Base-by-base conservation (phyloP, 2,113 vertebrate genomes). In the Paraplagusia blochii region DNA sequence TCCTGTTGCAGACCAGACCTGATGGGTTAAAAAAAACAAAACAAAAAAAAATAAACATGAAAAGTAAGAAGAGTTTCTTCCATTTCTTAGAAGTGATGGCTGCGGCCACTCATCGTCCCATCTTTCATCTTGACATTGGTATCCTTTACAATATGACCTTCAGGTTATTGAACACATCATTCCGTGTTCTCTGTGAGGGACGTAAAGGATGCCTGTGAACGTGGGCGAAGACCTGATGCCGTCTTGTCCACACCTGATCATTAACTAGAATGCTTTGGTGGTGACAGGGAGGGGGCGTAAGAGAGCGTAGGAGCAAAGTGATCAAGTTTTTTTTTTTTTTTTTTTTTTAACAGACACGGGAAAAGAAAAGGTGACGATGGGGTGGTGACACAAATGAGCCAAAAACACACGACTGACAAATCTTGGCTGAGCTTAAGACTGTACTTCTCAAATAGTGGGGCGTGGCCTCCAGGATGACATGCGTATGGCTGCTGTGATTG, bases 1-100 rank as follows among this genome's bases (percentile, higher is more conserved):
- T 95, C 52, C 95, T 91, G 77, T 95, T 95, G 83, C 97, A 99
- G 76, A 97, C 93, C 13, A 93, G 84, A 47, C 90, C 95, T 96
- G 22, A 29, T 29, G 67, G 16, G 59, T 9, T 47, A 47, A 12
- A 66, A 12, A 66, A 38, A 69, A 16, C 34, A 8, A 13, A 53
- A 17, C 8, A 53, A 2, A 45, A 3, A 34, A 36, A 3, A 17
- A 18, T 10, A 36, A 13, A 13, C 8, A 63, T 15, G 8, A 60
- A 50, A 57, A 13, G 34, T 22, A 7, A 22, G 11, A 18, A 9
- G 8, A n/a, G 1, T 18, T n/a, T n/a, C 8, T 5, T 2, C n/a
- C 5, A 0, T 42, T 8, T 55, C 44, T 69, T 74, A 74, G 49
- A 73, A 68, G 38, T 36, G 29, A 62, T 48, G 49, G 49, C 14